These are phyloP conservation scores for Melozone crissalis DNA, from an alignment of 2,113 vertebrate species.

Conservation along the genomic window DNA sequence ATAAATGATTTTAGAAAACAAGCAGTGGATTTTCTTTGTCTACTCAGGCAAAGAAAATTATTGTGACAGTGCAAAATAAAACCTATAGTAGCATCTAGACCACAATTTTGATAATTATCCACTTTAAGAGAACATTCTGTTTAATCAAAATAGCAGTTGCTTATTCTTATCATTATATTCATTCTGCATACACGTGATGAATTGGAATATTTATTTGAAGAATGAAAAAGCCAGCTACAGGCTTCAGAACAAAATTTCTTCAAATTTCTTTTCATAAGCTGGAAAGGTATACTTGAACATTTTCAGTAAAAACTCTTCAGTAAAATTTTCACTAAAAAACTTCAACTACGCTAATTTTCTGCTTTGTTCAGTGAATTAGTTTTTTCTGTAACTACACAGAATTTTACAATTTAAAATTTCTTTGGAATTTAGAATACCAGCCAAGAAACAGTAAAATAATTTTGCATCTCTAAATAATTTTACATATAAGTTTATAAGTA, in stretches of 20 bases:
- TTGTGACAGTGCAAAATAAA: slow-evolving; percentile 1
- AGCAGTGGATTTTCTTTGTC: background rate
- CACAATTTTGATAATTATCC: background rate
- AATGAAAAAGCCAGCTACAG: background rate
- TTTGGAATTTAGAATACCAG: background rate
- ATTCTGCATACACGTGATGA: background rate
- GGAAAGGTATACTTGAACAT: background rate
- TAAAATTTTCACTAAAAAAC: background rate
- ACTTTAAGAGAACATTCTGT: background rate
- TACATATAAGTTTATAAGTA: background rate
- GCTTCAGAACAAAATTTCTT: background rate
- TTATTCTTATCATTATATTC: background rate
- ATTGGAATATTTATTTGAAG: background rate
- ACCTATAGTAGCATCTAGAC: background rate
- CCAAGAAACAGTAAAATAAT: background rate
- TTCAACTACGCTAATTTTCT: background rate
- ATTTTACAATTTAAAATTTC: background rate
- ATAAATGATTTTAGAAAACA: background rate
- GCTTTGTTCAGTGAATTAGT: background rate
- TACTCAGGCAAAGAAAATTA: background rate
- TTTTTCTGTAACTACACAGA: background rate
- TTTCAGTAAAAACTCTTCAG: background rate
- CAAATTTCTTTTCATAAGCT: background rate
- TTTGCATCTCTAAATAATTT: background rate
- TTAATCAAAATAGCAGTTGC: background rate